These are phyloP conservation scores for Tipula confusa DNA, from an alignment of 2,888 invertebrate genomes.

Conservation along the genomic window DNA sequence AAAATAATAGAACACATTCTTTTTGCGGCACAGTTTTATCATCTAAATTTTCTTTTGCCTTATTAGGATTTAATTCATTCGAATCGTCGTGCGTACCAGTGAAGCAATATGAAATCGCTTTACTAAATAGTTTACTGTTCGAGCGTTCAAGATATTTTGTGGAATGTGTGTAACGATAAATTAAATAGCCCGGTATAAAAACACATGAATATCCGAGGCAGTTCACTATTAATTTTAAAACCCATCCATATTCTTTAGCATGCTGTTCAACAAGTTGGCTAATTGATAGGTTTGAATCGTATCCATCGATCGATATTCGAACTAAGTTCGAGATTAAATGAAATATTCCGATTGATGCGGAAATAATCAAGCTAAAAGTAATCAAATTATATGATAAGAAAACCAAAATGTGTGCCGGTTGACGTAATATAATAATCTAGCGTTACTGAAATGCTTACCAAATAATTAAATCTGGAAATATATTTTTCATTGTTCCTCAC, in stretches of 20 bases:
- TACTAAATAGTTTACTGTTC: constrained; percentile 52
- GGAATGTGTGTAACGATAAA: constrained; percentile 74
- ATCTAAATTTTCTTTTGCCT: background rate
- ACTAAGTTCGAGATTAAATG: constrained; percentile 47
- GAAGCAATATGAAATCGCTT: background rate
- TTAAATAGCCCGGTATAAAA: constrained; percentile 75
- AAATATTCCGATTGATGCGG: constrained; percentile 43
- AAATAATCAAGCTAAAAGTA: constrained; percentile 41
- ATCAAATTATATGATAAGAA: constrained; percentile 3
- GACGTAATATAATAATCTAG: no score
- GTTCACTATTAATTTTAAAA: constrained; percentile 72
- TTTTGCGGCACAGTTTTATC: constrained; percentile 49
- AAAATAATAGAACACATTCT: constrained; percentile 53
- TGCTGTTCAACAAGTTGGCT: constrained; percentile 50
- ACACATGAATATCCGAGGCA: constrained; percentile 85
- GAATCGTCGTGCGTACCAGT: background rate
- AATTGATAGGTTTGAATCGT: constrained; percentile 43
- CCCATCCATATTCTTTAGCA: constrained; percentile 62
- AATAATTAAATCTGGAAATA: constrained; percentile 49
- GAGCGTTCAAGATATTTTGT: constrained; percentile 76
- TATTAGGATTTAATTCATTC: background rate
- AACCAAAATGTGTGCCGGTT: background rate
- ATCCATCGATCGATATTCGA: constrained; percentile 46
- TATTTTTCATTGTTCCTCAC: constrained; percentile 37
- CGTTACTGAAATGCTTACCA: constrained; percentile 37